Base-by-base conservation (phyloP, 92 coral and sea anemone species). In the Epizoanthus illoricatus region DNA sequence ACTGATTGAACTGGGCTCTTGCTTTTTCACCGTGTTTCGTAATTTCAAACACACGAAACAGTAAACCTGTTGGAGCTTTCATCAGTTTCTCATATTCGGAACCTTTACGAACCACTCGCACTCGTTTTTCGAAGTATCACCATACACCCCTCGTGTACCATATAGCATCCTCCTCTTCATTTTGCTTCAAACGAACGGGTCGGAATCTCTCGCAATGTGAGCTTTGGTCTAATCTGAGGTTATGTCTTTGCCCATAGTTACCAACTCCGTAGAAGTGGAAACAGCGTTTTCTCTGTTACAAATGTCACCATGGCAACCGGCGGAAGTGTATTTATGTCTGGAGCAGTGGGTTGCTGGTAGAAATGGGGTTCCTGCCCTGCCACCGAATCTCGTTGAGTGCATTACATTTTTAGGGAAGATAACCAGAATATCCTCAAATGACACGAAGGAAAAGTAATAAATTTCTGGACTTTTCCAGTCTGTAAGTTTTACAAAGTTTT, bases 251-350 rank as follows among this genome's bases (percentile, higher is more conserved):
- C 45, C 33, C 65, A 9, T 68, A 95, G 98, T 91, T 80, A 86
- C 98, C 7, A 84, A 86, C 69, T 76, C 84, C 64, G 65, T 97
- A 9, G 93, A 97, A 68, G 89, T 90, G 3, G 94, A 97, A 9
- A 86, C 94, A 11, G 98, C 92, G 16, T 64, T 72, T 11, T 87
- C 99, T 10, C 88, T 91, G 70, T 87, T 97, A 13, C 90, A 91
- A 67, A 55, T 97, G 65, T 81, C 94, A 15, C 92, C 89, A 73
- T 90, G 98, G 93, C 91, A 97, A 84, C 92, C 93, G 23, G 69
- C 52, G 63, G 81, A 85, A 68, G 88, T 91, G 41, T 49, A 45
- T 13, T 28, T 69, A 7, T 89, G 83, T 62, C 87, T 94, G 15
- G 69, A 78, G 58, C 64, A 85, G 79, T 94, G 98, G 98, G 84